Conservation (phyloP, 2,113 vertebrate genomes). For the Pardalotus punctatus region DNA sequence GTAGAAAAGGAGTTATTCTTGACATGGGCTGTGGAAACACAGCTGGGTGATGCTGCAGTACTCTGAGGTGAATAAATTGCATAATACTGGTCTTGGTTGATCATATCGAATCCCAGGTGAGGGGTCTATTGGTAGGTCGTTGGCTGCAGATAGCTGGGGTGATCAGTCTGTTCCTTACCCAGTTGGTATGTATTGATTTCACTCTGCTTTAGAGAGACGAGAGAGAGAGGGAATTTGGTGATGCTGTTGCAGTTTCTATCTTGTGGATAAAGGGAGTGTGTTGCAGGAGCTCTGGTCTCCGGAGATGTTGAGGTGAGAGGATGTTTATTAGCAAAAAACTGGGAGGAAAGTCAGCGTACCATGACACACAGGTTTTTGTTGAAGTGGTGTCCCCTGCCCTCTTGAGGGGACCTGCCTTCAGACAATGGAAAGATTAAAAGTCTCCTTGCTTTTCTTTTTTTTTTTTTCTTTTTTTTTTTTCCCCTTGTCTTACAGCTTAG, state of each 20-base stretch:
- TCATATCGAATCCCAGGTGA: neutral
- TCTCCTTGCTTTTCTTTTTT: neutral
- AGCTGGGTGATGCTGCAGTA: neutral
- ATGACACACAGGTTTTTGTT: rapidly evolving
- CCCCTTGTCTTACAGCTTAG: neutral
- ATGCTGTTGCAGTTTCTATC: neutral
- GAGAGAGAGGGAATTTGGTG: neutral
- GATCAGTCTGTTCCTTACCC: neutral
- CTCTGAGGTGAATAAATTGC: neutral
- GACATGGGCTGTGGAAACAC: neutral
- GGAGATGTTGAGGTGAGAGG: neutral
- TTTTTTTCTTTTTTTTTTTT: neutral
- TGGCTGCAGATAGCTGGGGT: neutral
- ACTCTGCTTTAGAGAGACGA: neutral
- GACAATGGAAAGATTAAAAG: neutral
- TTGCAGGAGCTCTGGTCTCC: neutral
- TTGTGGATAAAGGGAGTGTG: neutral
- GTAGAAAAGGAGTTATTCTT: neutral
- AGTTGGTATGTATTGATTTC: neutral
- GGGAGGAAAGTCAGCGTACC: neutral
- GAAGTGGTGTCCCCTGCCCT: neutral
- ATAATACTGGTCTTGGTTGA: neutral
- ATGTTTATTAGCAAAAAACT: neutral
- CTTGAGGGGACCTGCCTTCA: neutral
- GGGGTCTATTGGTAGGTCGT: neutral